Evolutionary conservation across 2,113 vertebrate species (phyloP), one percentile per base, ranked within the genome.

Genomic region (Antigone vipio): DNA sequence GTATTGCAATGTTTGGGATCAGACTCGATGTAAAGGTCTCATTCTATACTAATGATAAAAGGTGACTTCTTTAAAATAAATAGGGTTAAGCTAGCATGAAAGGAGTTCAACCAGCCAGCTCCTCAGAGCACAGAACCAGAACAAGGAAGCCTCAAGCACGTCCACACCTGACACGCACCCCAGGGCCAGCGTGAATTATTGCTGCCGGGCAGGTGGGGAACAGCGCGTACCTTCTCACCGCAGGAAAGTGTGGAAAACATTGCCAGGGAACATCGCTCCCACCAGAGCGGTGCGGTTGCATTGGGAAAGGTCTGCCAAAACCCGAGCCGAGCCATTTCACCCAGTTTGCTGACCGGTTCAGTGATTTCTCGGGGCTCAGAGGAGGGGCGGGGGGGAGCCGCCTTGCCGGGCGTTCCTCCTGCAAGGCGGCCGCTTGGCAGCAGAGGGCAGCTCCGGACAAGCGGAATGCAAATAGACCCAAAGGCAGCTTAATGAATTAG

Each of bases 171-270:
- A 4, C 2, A 5, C 6, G 42, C 9, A 9, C 30, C 38, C 16
- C 49, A 2, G 30, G 32, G 13, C 5, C 44, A 9, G 35, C 24
- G 3, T 0, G 9, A 21, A 5, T 38, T 15, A 1, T 16, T 40
- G 5, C 66, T 14, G 34, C 18, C 0, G 0, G 23, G 35, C 47
- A 4, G 21, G 2, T 1, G 27, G 4, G 9, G 15, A 32, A 1
- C 21, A 9, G 34, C 55, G 4, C 3, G 0, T 5, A 2, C 9
- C 12, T 49, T 9, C 16, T 14, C 53, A 0, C 9, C 5, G 40
- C n/a, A 4, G n/a, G 18, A 5, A 3, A 10, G 35, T 2, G 1
- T 7, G 42, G 29, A 30, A 3, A n/a, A 7, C 17, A 4, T 22
- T 16, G 21, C 18, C 4, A 6, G 40, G 38, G 22, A 23, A 12